Evolutionary conservation across 2,888 invertebrate genomes (phyloP).

Genomic region (Sphaerophoria taeniata): DNA sequence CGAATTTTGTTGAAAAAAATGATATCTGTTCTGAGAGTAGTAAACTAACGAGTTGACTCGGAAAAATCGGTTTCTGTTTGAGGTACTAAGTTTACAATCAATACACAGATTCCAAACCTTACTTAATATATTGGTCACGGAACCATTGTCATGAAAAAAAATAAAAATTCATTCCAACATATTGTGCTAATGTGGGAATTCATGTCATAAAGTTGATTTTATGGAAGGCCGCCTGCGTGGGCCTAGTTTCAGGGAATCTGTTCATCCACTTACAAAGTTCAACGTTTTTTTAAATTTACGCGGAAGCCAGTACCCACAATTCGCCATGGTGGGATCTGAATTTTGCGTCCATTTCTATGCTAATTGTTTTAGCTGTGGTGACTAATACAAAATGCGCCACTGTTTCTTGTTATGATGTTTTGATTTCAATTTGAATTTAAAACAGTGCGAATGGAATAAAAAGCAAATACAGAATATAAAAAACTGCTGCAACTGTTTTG

Average conservation of each 20-base stretch:
- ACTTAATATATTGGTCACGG: conserved; percentile 49
- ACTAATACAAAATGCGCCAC: conserved; percentile 40
- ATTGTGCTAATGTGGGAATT: conserved; percentile 40
- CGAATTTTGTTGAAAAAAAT: neutral
- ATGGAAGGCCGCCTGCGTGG: conserved; percentile 51
- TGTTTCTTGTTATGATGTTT: conserved; percentile 45
- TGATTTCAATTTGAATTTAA: conserved; percentile 58
- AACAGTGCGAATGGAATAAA: conserved; percentile 5
- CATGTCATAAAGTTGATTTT: conserved; percentile 23
- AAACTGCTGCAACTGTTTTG: conserved; percentile 42
- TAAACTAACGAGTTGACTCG: neutral
- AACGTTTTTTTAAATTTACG: conserved; percentile 55
- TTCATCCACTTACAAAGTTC: conserved; percentile 60
- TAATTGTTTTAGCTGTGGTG: conserved; percentile 46
- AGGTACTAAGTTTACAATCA: too few relatives aligned
- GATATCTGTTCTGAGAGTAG: neutral
- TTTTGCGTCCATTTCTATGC: conserved; percentile 60
- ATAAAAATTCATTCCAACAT: neutral
- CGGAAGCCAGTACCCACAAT: conserved; percentile 48
- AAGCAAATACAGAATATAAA: neutral
- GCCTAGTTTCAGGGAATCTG: neutral
- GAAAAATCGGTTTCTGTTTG: too few relatives aligned
- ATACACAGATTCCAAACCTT: conserved; percentile 1
- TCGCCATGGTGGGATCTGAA: conserved; percentile 43
- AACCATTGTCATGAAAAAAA: conserved; percentile 42